Conservation (phyloP, 2,888 invertebrate genomes). For the Corythucha ciliata region DNA sequence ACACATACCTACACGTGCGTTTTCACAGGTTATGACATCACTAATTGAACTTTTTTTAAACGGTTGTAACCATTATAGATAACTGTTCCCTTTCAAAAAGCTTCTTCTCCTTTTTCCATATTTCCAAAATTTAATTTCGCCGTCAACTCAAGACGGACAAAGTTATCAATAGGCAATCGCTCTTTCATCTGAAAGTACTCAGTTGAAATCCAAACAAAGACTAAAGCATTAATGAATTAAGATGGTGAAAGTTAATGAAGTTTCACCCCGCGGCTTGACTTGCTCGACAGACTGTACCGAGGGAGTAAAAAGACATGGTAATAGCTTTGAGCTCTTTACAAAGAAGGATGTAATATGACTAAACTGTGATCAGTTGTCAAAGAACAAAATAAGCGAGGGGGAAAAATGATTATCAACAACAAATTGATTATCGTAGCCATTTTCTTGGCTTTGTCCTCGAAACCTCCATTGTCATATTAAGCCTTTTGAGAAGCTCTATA, state of each 20-base stretch:
- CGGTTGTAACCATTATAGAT: too few species aligned
- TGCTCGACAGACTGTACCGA: constrained; percentile 21
- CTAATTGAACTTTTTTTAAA: too few species aligned
- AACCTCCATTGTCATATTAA: constrained; percentile 30
- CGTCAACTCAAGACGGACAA: too few species aligned
- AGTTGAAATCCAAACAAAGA: too few species aligned
- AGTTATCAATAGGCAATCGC: too few species aligned
- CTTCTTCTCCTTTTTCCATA: too few species aligned
- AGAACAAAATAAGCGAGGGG: constrained; percentile 26
- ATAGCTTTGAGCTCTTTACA: constrained; percentile 28
- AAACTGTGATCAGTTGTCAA: constrained; percentile 32
- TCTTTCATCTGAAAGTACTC: too few species aligned
- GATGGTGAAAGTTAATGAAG: constrained; percentile 21
- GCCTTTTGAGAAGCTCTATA: constrained; percentile 26
- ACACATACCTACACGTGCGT: too few species aligned
- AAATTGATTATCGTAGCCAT: constrained; percentile 32
- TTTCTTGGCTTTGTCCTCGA: constrained; percentile 31
- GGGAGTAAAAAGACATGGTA: constrained; percentile 29
- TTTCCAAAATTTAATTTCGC: too few species aligned
- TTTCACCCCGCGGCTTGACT: constrained; percentile 21
- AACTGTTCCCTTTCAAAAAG: too few species aligned
- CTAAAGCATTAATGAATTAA: constrained; percentile 25
- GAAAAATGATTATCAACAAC: constrained; percentile 32
- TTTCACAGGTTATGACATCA: too few species aligned
- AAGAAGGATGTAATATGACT: constrained; percentile 31